Evolutionary conservation across 2,888 invertebrate genomes (phyloP).

Genomic region (Pseudococcus viburni): DNA sequence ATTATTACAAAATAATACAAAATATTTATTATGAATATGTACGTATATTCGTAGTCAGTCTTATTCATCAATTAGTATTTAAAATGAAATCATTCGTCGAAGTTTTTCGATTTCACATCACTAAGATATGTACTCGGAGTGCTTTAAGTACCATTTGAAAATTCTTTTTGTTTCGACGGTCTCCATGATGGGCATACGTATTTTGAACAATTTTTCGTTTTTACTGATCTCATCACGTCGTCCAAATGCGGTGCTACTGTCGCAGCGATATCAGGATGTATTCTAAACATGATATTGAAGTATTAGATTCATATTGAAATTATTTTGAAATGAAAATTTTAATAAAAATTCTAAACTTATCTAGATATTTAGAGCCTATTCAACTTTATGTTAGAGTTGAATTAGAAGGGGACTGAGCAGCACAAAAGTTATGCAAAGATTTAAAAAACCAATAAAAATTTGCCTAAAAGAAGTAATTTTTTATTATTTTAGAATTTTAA

Average conservation of each 20-base stretch:
- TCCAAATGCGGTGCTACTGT: slow-evolving; percentile 79
- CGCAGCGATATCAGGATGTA: slow-evolving; percentile 59
- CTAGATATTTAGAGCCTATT: too few species aligned
- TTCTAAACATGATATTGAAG: slow-evolving; percentile 1
- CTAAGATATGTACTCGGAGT: background rate
- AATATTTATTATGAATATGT: slow-evolving; percentile 43
- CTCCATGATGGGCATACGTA: slow-evolving; percentile 74
- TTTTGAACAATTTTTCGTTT: slow-evolving; percentile 78
- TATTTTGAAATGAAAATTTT: background rate
- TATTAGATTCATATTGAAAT: background rate
- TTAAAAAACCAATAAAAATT: too few species aligned
- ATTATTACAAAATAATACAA: background rate
- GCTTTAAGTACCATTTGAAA: slow-evolving; percentile 34
- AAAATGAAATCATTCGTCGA: slow-evolving; percentile 37
- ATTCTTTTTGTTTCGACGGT: slow-evolving; percentile 44
- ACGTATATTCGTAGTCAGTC: slow-evolving; percentile 60
- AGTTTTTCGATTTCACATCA: background rate
- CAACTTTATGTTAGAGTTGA: too few species aligned
- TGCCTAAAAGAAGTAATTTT: too few species aligned
- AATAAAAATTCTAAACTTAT: too few species aligned
- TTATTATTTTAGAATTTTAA: too few species aligned
- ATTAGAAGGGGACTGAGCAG: too few species aligned
- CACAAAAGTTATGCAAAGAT: too few species aligned
- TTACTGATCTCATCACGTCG: slow-evolving; percentile 82
- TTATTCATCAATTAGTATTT: slow-evolving; percentile 54